Percentiles rank a stretch among this genome's conserved stretches.
phyloP scores from a whole-genome alignment of 2,797 vertebrate species.

The Microctenopoma lineatum region DNA sequence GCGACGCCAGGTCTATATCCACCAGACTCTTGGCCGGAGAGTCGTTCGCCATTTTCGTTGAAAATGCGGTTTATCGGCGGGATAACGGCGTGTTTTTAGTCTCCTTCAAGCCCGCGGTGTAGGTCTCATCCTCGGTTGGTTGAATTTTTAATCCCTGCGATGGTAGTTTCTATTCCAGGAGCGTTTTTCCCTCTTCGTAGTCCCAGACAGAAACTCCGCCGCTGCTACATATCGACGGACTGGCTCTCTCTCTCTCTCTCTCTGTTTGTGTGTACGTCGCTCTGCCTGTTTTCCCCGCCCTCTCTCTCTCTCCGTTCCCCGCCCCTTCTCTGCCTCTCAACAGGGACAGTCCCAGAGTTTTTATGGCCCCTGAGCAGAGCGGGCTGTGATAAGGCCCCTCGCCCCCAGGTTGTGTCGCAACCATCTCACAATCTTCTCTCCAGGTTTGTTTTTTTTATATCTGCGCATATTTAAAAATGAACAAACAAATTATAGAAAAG shows the following conservation, averaged over 20 bases:
- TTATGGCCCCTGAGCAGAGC: not conserved
- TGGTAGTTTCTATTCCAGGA: slow-evolving; percentile 34
- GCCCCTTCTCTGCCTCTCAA: slow-evolving; percentile 9
- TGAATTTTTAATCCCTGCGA: slow-evolving; percentile 40
- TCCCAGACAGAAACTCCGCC: slow-evolving; percentile 50
- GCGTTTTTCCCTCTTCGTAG: slow-evolving; percentile 58
- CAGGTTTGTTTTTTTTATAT: too few relatives aligned
- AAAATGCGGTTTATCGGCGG: slow-evolving; percentile 47
- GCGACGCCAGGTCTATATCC: slow-evolving; percentile 95
- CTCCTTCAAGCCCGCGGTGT: slow-evolving; percentile 62
- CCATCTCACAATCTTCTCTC: too few relatives aligned
- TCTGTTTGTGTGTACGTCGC: not conserved
- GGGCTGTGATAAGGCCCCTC: rapidly evolving
- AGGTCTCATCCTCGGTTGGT: slow-evolving; percentile 78
- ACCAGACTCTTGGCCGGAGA: slow-evolving; percentile 97
- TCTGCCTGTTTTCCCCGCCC: slow-evolving; percentile 11
- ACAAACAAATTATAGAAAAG: too few relatives aligned
- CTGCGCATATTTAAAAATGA: too few relatives aligned
- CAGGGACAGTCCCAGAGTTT: slow-evolving; percentile 18
- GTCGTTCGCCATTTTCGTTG: slow-evolving; percentile 94
- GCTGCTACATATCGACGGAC: slow-evolving; percentile 86
- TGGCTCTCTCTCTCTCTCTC: slow-evolving; percentile 35
- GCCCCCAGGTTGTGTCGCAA: too few relatives aligned
- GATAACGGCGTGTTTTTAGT: slow-evolving; percentile 29
- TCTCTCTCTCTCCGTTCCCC: slow-evolving; percentile 14